phyloP scores from a whole-genome alignment of 2,113 vertebrate genomes.

The Laterallus jamaicensis region DNA sequence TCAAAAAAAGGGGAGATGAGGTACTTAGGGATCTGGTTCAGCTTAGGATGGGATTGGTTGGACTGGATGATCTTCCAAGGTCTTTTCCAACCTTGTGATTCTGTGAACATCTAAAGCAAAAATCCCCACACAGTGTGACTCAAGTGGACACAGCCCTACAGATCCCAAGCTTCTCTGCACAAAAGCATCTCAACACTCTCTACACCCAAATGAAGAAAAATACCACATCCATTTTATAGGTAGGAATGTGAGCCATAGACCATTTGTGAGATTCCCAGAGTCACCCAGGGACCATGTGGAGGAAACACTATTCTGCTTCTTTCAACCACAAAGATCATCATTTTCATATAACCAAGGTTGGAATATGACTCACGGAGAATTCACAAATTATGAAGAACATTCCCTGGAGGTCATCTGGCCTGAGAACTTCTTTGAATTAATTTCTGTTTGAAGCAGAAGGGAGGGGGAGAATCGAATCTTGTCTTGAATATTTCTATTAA shows the following conservation, averaged over 20 bases:
- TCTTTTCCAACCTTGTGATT: no score
- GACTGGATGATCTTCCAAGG: no score
- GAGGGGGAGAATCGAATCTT: background rate
- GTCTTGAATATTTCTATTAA: conserved; percentile 33
- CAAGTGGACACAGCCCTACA: background rate
- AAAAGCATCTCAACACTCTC: background rate
- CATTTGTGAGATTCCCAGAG: background rate
- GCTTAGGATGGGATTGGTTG: no score
- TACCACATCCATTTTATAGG: background rate
- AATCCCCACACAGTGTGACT: background rate
- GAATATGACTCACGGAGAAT: background rate
- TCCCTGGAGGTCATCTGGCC: background rate
- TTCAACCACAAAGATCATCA: background rate
- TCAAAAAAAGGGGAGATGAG: no score
- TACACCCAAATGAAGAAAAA: background rate
- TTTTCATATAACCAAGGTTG: background rate
- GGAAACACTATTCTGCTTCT: background rate
- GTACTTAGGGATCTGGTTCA: no score
- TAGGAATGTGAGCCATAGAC: background rate
- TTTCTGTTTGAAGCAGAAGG: background rate
- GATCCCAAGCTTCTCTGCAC: background rate
- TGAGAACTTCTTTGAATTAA: conserved; percentile 8
- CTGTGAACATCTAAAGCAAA: background rate
- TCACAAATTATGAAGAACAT: background rate
- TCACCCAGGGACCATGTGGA: background rate